Conservation (phyloP, 1,140 invertebrate genomes). For the Nymphalis io region DNA sequence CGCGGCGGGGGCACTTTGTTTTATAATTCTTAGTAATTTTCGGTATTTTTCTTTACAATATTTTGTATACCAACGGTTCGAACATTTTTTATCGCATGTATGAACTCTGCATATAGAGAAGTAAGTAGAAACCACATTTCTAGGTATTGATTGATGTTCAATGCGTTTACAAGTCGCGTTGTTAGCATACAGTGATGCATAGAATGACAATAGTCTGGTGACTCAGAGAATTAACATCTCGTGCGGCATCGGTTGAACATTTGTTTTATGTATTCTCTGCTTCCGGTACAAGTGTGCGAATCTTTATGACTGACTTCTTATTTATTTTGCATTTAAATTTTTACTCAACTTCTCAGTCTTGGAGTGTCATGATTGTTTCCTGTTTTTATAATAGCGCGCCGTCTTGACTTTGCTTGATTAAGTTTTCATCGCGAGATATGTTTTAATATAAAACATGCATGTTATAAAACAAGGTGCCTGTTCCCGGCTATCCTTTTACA, state of each 20-base stretch:
- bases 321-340: background rate
- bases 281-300: constrained; percentile 17
- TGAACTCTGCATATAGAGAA: constrained; percentile 24
- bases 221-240: constrained; percentile 25
- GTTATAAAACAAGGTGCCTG: no score
- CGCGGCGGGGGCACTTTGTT: no score
- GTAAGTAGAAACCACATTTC: constrained; percentile 30
- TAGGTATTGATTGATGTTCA: constrained; percentile 21
- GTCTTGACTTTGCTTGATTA: no score
- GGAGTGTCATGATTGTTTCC: no score
- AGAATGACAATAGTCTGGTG: constrained; percentile 31
- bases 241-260: constrained; percentile 10
- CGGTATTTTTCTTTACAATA: no score
- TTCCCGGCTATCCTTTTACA: no score
- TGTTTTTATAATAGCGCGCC: no score
- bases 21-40: no score
- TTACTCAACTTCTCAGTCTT: no score
- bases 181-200: constrained; percentile 31
- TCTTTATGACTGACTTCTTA: background rate
- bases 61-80: no score
- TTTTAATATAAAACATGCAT: no score
- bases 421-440: no score
- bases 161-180: constrained; percentile 32
- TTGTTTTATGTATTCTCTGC: background rate
- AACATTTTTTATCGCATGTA: constrained; percentile 5